These are phyloP conservation scores for Macrophya alboannulata DNA, from an alignment of 2,888 invertebrate species.

Conservation along the genomic window DNA sequence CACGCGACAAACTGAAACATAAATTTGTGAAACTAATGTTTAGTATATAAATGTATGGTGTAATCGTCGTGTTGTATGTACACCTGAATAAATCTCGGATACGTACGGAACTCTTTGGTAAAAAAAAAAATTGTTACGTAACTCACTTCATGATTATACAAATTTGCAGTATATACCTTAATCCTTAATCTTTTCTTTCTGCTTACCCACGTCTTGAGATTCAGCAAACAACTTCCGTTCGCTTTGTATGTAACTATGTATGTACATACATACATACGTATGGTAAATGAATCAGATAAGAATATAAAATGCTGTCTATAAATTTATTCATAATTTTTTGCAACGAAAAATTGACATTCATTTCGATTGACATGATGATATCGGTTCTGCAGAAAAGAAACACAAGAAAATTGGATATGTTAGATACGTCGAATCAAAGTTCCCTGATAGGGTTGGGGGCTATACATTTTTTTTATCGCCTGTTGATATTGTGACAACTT, in stretches of 20 bases:
- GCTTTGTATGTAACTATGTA: no score
- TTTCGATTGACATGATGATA: neutral
- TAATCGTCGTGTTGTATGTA: conserved; percentile 14
- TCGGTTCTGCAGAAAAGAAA: neutral
- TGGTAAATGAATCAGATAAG: neutral
- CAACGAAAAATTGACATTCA: neutral
- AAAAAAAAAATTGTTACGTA: conserved; percentile 24
- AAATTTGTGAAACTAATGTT: conserved; percentile 13
- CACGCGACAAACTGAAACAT: conserved; percentile 5
- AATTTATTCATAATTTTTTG: neutral
- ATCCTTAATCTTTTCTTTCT: neutral
- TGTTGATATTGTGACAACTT: neutral
- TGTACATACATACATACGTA: no score
- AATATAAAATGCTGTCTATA: neutral
- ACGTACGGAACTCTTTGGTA: neutral
- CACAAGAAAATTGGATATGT: neutral
- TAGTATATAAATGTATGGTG: neutral
- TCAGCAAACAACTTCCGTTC: conserved; percentile 15
- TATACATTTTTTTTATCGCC: neutral
- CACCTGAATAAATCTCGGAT: conserved; percentile 30
- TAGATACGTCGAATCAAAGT: neutral
- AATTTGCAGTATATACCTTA: neutral
- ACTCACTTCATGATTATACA: neutral
- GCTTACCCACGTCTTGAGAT: neutral
- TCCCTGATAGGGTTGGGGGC: neutral